Evolutionary conservation across 2,797 vertebrate species (phyloP).

Genomic region (Masticophis lateralis): DNA sequence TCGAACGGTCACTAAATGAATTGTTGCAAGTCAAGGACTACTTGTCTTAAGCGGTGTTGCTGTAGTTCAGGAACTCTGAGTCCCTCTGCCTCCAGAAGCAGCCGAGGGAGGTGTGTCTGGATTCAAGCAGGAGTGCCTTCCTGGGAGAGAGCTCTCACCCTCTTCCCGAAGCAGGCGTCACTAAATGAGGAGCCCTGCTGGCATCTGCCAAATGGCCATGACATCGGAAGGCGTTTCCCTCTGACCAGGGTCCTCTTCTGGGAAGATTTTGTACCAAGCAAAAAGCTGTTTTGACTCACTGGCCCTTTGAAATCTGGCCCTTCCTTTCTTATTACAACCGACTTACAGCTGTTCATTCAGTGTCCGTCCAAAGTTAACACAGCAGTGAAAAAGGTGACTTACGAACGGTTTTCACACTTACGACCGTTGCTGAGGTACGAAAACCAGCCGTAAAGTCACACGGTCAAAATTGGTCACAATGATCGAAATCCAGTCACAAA

Average conservation of each 20-base stretch:
- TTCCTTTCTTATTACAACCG: not conserved
- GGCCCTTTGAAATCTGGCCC: not conserved
- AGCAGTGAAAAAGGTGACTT: not conserved
- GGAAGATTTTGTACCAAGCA: not conserved
- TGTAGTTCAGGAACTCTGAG: not conserved
- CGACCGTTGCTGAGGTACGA: too few relatives aligned
- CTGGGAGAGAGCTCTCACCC: not conserved
- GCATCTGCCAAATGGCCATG: not conserved
- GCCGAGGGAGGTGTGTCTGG: not conserved
- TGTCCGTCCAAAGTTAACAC: not conserved
- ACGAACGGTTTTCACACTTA: too few relatives aligned
- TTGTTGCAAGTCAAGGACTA: too few relatives aligned
- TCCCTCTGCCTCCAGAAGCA: not conserved
- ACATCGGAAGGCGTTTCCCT: not conserved
- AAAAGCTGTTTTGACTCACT: not conserved
- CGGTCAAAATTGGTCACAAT: too few relatives aligned
- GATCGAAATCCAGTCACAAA: too few relatives aligned
- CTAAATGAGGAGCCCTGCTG: not conserved
- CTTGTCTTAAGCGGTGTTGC: too few relatives aligned
- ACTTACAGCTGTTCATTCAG: not conserved
- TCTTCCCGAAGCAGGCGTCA: not conserved
- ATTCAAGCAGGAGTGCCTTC: not conserved
- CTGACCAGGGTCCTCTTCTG: not conserved
- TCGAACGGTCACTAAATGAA: too few relatives aligned
- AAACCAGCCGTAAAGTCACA: too few relatives aligned